Evolutionary conservation across 1,140 invertebrate genomes (phyloP).

Genomic region (Drosophila quadrilineata): DNA sequence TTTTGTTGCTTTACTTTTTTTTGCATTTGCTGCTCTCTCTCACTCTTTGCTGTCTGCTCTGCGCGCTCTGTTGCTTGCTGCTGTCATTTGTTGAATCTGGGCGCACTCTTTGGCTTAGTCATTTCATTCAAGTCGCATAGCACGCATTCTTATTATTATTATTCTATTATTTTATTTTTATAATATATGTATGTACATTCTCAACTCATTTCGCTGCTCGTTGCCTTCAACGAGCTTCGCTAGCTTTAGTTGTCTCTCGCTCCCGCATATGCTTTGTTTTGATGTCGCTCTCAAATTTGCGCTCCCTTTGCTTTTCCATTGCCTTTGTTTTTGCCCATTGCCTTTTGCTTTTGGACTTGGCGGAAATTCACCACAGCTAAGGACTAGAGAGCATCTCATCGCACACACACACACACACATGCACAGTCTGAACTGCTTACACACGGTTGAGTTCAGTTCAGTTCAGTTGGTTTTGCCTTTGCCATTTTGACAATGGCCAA

Average conservation of each 20-base stretch:
- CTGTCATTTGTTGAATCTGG: constrained; percentile 75
- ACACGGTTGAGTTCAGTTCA: constrained; percentile 26
- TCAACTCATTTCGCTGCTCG: no score
- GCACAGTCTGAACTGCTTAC: constrained; percentile 33
- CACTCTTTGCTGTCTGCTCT: neutral
- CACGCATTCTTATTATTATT: constrained; percentile 41
- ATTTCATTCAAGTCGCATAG: constrained; percentile 58
- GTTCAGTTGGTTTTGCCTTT: constrained; percentile 7
- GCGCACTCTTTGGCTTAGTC: constrained; percentile 59
- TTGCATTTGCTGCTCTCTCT: constrained; percentile 17
- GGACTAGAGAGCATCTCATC: no score
- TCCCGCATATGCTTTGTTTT: constrained; percentile 63
- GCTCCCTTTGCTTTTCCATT: constrained; percentile 39
- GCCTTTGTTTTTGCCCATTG: constrained; percentile 15
- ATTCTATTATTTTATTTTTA: constrained; percentile 7
- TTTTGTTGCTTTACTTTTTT: constrained; percentile 39
- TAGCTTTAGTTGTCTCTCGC: no score
- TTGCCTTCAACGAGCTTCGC: constrained; percentile 54
- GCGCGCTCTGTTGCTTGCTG: constrained; percentile 42
- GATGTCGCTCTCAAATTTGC: constrained; percentile 58
- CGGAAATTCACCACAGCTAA: constrained; percentile 63
- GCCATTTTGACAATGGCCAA: no score
- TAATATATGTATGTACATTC: no score
- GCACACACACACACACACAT: no score
- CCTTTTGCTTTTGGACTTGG: neutral